phyloP scores from a whole-genome alignment of 1,140 invertebrate genomes.

The Parasteatoda tepidariorum region DNA sequence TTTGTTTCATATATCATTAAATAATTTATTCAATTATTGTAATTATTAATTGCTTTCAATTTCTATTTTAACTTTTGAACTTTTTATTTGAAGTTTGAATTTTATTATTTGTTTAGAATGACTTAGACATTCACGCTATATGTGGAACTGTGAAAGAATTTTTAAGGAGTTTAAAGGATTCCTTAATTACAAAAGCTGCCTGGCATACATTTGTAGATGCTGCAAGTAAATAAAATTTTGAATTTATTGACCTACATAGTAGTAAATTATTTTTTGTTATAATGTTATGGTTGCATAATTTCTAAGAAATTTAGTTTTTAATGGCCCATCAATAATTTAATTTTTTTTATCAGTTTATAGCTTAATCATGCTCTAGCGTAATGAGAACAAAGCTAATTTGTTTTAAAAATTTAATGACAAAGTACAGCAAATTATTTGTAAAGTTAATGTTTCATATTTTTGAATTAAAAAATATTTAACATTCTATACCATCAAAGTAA shows the following conservation, averaged over 20 bases:
- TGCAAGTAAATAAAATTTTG: constrained; percentile 68
- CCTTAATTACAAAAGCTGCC: constrained; percentile 80
- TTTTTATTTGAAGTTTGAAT: background rate
- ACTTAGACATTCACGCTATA: constrained; percentile 80
- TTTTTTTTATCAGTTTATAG: too few relatives aligned
- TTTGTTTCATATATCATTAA: too few relatives aligned
- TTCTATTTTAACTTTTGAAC: background rate
- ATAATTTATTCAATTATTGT: too few relatives aligned
- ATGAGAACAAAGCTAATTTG: background rate
- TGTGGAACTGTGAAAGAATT: constrained; percentile 91
- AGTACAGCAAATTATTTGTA: too few relatives aligned
- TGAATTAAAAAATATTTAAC: too few relatives aligned
- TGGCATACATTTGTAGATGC: constrained; percentile 85
- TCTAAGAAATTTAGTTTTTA: too few relatives aligned
- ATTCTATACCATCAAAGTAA: too few relatives aligned
- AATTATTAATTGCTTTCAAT: too few relatives aligned
- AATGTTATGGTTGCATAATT: too few relatives aligned
- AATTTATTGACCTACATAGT: background rate
- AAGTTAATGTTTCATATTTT: too few relatives aligned
- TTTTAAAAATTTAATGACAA: background rate
- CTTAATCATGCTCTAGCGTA: background rate
- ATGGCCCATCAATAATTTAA: too few relatives aligned
- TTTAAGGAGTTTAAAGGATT: constrained; percentile 82
- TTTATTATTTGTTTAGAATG: constrained; percentile 29
- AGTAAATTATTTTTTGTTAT: background rate